Conservation (phyloP, 2,888 invertebrate genomes). For the Conus canariensis region DNA sequence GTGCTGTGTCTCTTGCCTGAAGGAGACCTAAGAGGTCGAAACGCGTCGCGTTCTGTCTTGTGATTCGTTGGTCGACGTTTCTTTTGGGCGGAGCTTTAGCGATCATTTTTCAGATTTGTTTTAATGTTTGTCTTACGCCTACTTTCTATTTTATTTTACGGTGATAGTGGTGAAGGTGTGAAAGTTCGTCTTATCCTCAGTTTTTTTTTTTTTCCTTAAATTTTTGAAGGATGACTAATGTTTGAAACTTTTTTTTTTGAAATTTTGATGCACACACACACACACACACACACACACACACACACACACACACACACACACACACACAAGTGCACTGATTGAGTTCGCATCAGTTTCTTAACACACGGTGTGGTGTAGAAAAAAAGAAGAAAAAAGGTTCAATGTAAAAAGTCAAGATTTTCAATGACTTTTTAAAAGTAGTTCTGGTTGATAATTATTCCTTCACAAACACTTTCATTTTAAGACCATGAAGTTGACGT, state of each 20-base stretch:
- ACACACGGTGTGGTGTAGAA: too few species aligned
- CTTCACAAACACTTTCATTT: not conserved
- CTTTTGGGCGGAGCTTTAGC: too few species aligned
- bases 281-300: not conserved
- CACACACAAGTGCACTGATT: not conserved
- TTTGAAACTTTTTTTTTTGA: not conserved
- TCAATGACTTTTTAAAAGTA: not conserved
- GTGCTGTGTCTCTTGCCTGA: not conserved
- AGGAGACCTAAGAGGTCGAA: not conserved
- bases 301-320: not conserved
- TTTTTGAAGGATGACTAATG: not conserved
- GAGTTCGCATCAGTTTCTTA: too few species aligned
- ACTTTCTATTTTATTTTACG: too few species aligned
- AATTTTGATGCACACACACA: too few species aligned
- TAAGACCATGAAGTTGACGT: too few species aligned
- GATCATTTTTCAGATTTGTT: too few species aligned
- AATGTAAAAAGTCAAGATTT: not conserved
- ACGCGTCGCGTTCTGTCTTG: too few species aligned
- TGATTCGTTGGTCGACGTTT: too few species aligned
- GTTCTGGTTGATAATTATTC: not conserved
- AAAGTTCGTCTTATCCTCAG: not conserved
- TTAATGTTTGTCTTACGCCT: too few species aligned
- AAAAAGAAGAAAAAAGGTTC: too few species aligned
- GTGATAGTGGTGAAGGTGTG: not conserved
- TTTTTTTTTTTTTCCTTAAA: not conserved